Evolutionary conservation across 1,140 invertebrate genomes (phyloP), one percentile per base, ranked within the genome.

Genomic region (Sarcophaga peregrina): DNA sequence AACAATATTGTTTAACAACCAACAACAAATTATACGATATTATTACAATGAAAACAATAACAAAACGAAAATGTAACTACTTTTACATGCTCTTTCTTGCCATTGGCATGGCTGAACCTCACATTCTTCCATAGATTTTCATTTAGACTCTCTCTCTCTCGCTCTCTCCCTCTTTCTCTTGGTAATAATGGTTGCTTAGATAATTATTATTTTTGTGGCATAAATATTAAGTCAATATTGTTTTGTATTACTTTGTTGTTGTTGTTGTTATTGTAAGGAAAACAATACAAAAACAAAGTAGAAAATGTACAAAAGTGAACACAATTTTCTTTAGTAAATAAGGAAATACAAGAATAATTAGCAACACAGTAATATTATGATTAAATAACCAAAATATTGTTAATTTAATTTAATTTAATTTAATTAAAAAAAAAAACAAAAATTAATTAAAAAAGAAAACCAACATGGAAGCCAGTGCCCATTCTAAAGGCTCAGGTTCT

Each of bases 401-500:
- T 37, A 37, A 37, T 37, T 8, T 25, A 68, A 68, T 68, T 20
- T n/a, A n/a, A n/a, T n/a, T n/a, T n/a, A n/a, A n/a, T n/a, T n/a
- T n/a, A n/a, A n/a, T n/a, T n/a, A 50, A 11, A 68, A 68, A 4
- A 0, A 62, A 62, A 62, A 15, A 62, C 15, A 15, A 15, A 25
- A 68, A 20, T 68, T 68, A 68, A 68, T 3, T 37, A 2, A 37
- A 58, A 7, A 58, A 58, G 13, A n/a, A 58, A 58, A 5, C 13
- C 10, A 58, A 68, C 1, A 68, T 68, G 62, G 62, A 68, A 20
- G 62, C 9, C 8, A 68, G 62, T 68, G 62, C 20, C 10, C n/a
- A 68, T 68, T 68, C 62, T 68, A 89, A 89, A 46, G 88, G 86
- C 75, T 89, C 88, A 3, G 88, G 88, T 9, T 90, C 88, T 13